Conservation (phyloP, 2,113 vertebrate species). For the Isichthys henryi region DNA sequence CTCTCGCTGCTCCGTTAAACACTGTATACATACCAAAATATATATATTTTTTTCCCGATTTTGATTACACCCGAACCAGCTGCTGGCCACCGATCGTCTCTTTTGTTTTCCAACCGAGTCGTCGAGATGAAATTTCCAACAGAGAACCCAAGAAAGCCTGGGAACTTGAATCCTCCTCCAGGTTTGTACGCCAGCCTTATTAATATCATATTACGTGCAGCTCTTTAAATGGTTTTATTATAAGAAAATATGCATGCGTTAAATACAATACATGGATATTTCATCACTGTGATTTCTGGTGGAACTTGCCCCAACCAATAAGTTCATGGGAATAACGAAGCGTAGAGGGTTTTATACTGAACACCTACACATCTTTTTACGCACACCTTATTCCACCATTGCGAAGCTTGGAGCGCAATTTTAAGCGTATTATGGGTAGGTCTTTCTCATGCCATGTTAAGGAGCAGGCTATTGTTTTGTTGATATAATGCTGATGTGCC, state of each 20-base stretch:
- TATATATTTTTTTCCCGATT: not conserved
- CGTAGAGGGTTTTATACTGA: not conserved
- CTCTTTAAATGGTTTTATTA: not conserved
- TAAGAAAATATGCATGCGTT: not conserved
- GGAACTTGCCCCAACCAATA: not conserved
- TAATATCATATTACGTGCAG: not conserved
- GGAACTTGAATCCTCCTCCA: slow-evolving; percentile 94
- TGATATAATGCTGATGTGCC: slow-evolving; percentile 2
- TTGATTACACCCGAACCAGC: not conserved
- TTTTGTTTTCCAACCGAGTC: slow-evolving; percentile 46
- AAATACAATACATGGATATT: not conserved
- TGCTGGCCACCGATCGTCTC: not conserved
- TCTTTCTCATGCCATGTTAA: not conserved
- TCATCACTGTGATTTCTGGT: not conserved
- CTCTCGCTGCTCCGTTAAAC: not conserved
- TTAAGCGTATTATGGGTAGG: not conserved
- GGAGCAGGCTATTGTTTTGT: not conserved
- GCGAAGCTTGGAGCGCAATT: not conserved
- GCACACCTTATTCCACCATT: not conserved
- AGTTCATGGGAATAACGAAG: not conserved
- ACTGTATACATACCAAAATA: not conserved
- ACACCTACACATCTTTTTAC: not conserved
- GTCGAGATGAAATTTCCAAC: slow-evolving; percentile 97
- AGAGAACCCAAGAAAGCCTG: slow-evolving; percentile 91
- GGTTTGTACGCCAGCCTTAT: slow-evolving; percentile 67